Base-by-base conservation (phyloP, 2,797 vertebrate genomes). In the Melanitta fusca region DNA sequence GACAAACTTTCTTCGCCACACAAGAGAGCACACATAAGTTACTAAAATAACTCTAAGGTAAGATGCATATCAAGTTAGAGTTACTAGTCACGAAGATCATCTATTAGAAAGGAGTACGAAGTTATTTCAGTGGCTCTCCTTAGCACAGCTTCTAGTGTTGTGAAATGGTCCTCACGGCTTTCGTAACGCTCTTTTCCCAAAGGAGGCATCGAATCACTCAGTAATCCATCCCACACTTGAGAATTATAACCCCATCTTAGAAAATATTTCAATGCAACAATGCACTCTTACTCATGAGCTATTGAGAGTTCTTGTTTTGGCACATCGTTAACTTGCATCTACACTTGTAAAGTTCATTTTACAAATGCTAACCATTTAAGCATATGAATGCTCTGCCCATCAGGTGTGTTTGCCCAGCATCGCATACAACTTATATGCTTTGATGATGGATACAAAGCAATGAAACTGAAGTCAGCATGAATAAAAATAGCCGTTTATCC, bases 341-440 rank as follows among this genome's bases (percentile, higher is more conserved):
- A 28, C 24, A 17, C 24, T 73, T 61, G 20, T 6, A 36, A 49
- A 60, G 38, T 47, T 58, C 54, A 54, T 22, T 49, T 58, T 43
- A 53, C 25, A 64, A 83, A 39, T 0, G 47, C 6, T 8, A 69
- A 27, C 49, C 43, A 60, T 80, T 39, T 10, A 28, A 73, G 19
- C 1, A 45, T 22, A 13, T 11, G 11, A 56, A 47, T 20, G 43
- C 27, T 81, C 39, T 75, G 60, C n/a, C 38, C 30, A 39, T 41
- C 7, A 65, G 15, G 20, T 24, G 54, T 34, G 49, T 66, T 30
- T 80, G 49, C 47, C 49, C n/a, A 45, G 64, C 41, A 51, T 30
- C 28, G 16, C 4, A 15, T 8, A 32, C 11, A n/a, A 25, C 10
- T 62, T 13, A 1, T 2, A 14, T 2, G 1, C 51, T 73, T 51